phyloP scores from a whole-genome alignment of 53 echinoderm and acorn worm genomes.

The Zoroaster sp. region DNA sequence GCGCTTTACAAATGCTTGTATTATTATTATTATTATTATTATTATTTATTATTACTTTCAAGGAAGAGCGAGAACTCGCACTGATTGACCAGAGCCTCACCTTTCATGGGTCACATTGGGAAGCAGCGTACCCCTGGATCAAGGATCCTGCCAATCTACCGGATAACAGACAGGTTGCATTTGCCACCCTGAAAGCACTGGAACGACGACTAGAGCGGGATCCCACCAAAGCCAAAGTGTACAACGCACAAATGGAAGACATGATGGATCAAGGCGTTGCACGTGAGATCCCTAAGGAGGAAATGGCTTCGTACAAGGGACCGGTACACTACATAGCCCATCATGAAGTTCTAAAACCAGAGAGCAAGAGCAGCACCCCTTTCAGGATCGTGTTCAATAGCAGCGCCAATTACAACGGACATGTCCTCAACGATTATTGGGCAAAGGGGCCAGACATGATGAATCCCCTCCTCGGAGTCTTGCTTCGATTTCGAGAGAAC shows the following conservation, averaged over 20 bases:
- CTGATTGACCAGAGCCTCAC: conserved; percentile 25
- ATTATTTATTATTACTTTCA: conserved; percentile 16
- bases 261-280: conserved; percentile 38
- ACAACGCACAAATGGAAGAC: conserved; percentile 41
- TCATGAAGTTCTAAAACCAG: conserved; percentile 45
- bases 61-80: conserved; percentile 31
- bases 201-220: not conserved
- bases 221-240: not conserved
- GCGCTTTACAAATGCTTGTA: too few species aligned
- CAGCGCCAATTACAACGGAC: conserved; percentile 53
- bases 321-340: conserved; percentile 57
- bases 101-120: not conserved
- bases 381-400: conserved; percentile 54
- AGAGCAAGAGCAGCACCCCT: conserved; percentile 54
- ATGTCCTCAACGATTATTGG: conserved; percentile 52
- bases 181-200: conserved; percentile 21
- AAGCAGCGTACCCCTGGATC: conserved; percentile 49
- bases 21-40: too few species aligned
- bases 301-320: conserved; percentile 19
- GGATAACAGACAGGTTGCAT: conserved; percentile 29
- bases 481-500: conserved; percentile 50
- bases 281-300: conserved; percentile 6
- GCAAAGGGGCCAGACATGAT: conserved; percentile 59
- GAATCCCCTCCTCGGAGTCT: conserved; percentile 40
- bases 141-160: conserved; percentile 37